Base-by-base conservation (phyloP, 2,113 vertebrate genomes). In the Nannobrachium achirus region DNA sequence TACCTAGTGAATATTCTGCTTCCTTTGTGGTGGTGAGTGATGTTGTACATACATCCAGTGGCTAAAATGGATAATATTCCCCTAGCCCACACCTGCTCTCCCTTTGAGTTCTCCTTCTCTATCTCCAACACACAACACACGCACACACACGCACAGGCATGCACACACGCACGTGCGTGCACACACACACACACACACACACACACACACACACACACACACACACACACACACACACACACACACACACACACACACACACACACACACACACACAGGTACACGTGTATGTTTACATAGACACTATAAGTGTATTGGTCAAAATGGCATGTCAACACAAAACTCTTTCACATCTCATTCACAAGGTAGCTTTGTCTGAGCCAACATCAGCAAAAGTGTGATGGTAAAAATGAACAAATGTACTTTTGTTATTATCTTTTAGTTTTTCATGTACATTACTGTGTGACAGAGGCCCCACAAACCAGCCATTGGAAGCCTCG, bases 271-370 rank as follows among this genome's bases (percentile, higher is more conserved):
- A 83, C 84, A 87, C 88, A 87, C 79, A 87, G 80, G 63, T 60
- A 77, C 63, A 55, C 39, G 71, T 71, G 63, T 86, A 73, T 86
- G 79, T 87, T 86, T 81, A 88, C 82, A 86, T 73, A 73, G 76
- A 78, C 72, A 79, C 75, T 73, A 53, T 58, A 41, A 56, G 69
- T 81, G 81, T 75, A 56, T 56, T 56, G 60, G 38, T 41, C 20
- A 33, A 19, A 10, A 44, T 33, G 56, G 79, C 69, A 81, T 74
- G 74, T 74, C 69, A 63, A 75, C 70, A 81, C 57, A 1, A 33
- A 4, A 64, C 19, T 33, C 66, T 64, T 25, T 71, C 69, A 71
- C 55, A 52, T 78, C 52, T 87, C 71, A 77, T 81, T 6, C 9
- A 18, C 58, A 44, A 56, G 67, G 69, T 68, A 33, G 53, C 69